Conservation (phyloP, 1,140 invertebrate genomes). For the Bombus waltoni region DNA sequence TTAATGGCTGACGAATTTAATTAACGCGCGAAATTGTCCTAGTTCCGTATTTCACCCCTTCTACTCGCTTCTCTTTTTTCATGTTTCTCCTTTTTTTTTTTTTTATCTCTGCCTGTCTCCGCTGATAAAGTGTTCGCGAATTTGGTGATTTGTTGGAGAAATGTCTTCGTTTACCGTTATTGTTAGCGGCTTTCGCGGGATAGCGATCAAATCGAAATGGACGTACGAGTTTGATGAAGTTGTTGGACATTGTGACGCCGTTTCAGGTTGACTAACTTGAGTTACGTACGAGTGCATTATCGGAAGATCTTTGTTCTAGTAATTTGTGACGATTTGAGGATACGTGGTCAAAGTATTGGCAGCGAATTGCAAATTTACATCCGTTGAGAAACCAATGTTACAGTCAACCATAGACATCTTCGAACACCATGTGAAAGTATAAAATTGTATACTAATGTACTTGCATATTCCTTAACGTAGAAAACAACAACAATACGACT, state of each 20-base stretch:
- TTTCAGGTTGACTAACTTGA: too few species aligned
- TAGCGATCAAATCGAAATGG: not conserved
- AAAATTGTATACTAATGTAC: too few species aligned
- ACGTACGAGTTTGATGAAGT: not conserved
- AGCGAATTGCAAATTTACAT: too few species aligned
- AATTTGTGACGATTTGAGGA: not conserved
- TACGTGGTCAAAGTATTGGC: too few species aligned
- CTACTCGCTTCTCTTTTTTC: not conserved
- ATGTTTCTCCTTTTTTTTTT: not conserved
- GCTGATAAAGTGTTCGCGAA: not conserved
- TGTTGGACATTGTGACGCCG: not conserved
- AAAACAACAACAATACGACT: too few species aligned
- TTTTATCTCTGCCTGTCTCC: not conserved
- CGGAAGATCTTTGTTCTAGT: not conserved
- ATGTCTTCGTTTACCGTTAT: not conserved
- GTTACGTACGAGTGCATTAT: not conserved
- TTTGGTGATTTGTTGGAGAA: not conserved
- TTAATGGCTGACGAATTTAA: constrained; percentile 42
- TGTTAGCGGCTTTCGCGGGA: not conserved
- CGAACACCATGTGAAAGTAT: too few species aligned
- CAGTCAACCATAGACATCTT: too few species aligned
- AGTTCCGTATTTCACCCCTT: not conserved
- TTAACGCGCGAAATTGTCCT: constrained; percentile 29
- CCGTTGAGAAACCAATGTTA: too few species aligned
- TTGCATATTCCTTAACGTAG: too few species aligned